Evolutionary conservation across 2,888 invertebrate species (phyloP).

Genomic region (Halictus ligatus): DNA sequence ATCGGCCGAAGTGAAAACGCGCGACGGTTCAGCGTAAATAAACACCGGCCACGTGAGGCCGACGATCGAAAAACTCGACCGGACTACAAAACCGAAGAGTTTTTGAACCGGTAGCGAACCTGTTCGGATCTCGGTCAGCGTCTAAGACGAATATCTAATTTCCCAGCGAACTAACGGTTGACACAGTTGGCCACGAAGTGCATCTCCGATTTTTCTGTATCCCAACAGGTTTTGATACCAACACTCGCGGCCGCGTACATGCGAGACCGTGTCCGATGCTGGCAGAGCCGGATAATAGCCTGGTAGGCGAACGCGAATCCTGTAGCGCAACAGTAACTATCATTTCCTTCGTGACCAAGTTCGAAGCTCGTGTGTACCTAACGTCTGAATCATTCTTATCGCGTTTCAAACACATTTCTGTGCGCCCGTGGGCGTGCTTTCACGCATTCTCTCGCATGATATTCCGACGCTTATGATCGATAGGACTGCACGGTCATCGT

Average conservation of each 20-base stretch:
- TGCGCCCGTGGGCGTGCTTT: background rate
- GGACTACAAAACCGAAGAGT: background rate
- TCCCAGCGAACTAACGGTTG: constrained; percentile 59
- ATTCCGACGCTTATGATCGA: background rate
- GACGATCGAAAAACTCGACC: background rate
- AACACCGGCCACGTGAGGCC: background rate
- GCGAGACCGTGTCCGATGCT: background rate
- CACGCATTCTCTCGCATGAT: background rate
- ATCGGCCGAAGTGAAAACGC: background rate
- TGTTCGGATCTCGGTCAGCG: constrained; percentile 30
- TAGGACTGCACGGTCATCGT: background rate
- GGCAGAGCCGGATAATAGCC: constrained; percentile 29
- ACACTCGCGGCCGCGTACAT: constrained; percentile 3
- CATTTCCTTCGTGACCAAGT: constrained; percentile 29
- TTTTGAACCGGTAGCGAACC: constrained; percentile 5
- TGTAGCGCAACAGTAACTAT: background rate
- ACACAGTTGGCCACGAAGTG: constrained; percentile 50
- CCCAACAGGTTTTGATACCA: constrained; percentile 57
- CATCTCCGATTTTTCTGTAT: constrained; percentile 52
- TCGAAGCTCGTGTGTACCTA: background rate
- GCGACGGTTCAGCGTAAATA: background rate
- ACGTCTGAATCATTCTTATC: background rate
- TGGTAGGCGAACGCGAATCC: constrained; percentile 24
- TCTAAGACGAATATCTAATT: constrained; percentile 19
- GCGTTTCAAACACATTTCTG: background rate